phyloP scores from a whole-genome alignment of 2,888 invertebrate genomes.

The Andrena chrysosceles region DNA sequence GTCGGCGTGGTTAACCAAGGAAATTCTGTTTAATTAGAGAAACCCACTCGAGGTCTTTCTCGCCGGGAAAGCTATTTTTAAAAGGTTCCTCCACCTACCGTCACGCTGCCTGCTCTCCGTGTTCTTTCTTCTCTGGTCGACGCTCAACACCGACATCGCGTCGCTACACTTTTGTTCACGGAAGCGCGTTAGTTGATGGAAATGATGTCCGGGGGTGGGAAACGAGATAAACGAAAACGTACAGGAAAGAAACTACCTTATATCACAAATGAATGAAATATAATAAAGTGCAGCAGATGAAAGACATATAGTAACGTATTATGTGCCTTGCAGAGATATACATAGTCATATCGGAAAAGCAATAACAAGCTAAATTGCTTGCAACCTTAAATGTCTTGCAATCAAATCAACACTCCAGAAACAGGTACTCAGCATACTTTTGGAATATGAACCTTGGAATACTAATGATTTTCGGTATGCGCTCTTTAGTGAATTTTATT shows the following conservation, averaged over 20 bases:
- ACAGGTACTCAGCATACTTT: no score
- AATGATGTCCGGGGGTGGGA: constrained; percentile 13
- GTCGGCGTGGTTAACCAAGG: constrained; percentile 53
- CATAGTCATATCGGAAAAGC: no score
- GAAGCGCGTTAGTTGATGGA: constrained; percentile 43
- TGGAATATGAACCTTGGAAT: no score
- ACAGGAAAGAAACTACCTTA: background rate
- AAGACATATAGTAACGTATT: no score
- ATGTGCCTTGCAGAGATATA: no score
- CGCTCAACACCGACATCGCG: constrained; percentile 21
- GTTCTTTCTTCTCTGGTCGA: constrained; percentile 29
- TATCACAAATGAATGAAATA: background rate
- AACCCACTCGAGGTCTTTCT: constrained; percentile 62
- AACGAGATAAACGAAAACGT: background rate
- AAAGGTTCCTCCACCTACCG: constrained; percentile 47
- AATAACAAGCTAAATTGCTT: no score
- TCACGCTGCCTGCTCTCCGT: background rate
- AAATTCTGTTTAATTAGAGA: constrained; percentile 72
- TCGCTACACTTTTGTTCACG: constrained; percentile 60
- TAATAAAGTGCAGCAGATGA: no score
- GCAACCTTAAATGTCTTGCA: no score
- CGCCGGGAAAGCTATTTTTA: constrained; percentile 66
- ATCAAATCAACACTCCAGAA: no score
- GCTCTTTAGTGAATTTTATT: no score
- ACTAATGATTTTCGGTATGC: no score